Evolutionary conservation across 2,888 invertebrate species (phyloP).

Genomic region (Mythimna ferrago): DNA sequence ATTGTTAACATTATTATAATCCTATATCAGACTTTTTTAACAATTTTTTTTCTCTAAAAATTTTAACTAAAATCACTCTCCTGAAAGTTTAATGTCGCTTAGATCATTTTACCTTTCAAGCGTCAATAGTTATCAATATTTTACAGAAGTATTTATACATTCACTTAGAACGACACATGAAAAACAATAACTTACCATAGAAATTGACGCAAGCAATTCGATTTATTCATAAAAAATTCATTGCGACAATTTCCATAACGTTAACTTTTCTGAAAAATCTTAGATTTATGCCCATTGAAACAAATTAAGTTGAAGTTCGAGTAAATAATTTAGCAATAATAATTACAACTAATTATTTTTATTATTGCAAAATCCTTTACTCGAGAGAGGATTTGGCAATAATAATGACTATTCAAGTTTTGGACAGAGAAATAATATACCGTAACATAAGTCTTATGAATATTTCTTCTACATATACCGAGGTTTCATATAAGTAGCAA

Average conservation of each 20-base stretch:
- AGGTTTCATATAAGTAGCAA: constrained; percentile 8
- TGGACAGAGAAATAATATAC: constrained; percentile 3
- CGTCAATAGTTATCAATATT: constrained; percentile 20
- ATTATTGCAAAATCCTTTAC: too few species aligned
- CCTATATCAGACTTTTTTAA: too few species aligned
- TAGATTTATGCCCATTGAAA: not conserved
- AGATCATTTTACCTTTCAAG: too few species aligned
- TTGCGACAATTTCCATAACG: constrained; percentile 21
- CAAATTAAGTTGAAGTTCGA: constrained; percentile 7
- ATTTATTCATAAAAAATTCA: not conserved
- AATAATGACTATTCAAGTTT: not conserved
- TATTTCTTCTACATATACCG: constrained; percentile 9
- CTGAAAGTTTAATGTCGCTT: too few species aligned
- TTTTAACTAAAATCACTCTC: too few species aligned
- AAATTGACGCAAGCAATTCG: constrained; percentile 11
- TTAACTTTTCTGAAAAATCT: constrained; percentile 6
- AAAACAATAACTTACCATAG: not conserved
- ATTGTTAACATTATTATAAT: too few species aligned
- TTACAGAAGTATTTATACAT: constrained; percentile 31
- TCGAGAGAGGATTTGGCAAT: constrained; percentile 19
- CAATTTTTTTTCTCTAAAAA: too few species aligned
- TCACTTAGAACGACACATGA: constrained; percentile 21
- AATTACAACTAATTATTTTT: too few species aligned
- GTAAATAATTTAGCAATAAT: too few species aligned
- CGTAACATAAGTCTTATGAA: constrained; percentile 9